Evolutionary conservation across 2,113 vertebrate genomes (phyloP), one percentile per base, ranked within the genome.

Genomic region (Megaceryle maxima): DNA sequence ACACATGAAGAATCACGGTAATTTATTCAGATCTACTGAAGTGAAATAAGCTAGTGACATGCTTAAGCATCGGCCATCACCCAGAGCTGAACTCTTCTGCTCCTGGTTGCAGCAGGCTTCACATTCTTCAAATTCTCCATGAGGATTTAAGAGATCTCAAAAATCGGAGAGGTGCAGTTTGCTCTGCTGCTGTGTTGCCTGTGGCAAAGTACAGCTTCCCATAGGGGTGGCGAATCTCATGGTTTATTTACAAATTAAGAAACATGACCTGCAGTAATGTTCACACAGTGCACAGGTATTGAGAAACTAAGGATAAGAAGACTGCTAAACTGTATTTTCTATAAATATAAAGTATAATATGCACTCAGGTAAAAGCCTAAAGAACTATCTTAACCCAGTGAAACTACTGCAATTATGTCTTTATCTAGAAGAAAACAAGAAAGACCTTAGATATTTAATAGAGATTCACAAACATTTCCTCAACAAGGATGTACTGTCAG

Each of bases 91-190:
- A 63, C 39, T 59, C 19, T 29, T 19, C 50, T 39, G 39, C 25
- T 67, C 14, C 50, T 46, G 6, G 11, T 20, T 28, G 56, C 16
- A 83, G 39, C 44, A 31, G 9, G 13, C 14, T 44, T 56, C 60
- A 6, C 3, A 33, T 68, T 41, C 24, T 18, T 11, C 2, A n/a
- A n/a, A n/a, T n/a, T 46, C 48, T 63, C 44, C 10, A 2, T 0
- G 10, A 55, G n/a, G 31, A 19, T 81, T 63, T 78, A 37, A 13
- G 56, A 75, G 37, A 22, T 78, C 50, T 78, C 13, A 1, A 4
- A 55, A 48, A 16, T 13, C 11, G 43, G 33, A 86, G 43, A 79
- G 6, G 1, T 37, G 46, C 57, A 57, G 37, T 35, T 63, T 44
- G 24, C 20, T 17, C 13, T 22, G 4, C 24, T 75, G 20, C 19